A percentile compares a stretch with the other conserved stretches of the same genome.
Conservation (phyloP, 2,113 vertebrate genomes). For the Progne subis region DNA sequence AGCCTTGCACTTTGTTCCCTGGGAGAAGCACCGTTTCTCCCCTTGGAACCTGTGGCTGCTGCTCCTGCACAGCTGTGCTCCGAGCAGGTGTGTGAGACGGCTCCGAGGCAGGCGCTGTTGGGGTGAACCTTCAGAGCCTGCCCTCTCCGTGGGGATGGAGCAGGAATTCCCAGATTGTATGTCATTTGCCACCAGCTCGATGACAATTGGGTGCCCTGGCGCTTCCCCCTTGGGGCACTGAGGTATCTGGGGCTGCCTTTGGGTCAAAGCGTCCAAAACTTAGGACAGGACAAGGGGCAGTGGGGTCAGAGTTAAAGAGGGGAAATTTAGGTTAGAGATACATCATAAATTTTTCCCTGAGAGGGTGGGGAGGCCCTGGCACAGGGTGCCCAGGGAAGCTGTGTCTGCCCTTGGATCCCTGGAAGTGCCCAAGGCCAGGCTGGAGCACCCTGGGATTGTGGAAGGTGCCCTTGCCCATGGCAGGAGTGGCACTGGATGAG, state of each 20-base stretch:
- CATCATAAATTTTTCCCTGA: not conserved
- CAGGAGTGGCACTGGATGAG: accelerated
- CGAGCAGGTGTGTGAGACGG: slow-evolving; percentile 39
- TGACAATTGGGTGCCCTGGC: not conserved
- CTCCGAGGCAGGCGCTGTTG: not conserved
- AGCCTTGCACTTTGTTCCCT: not conserved
- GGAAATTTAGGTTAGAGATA: not conserved
- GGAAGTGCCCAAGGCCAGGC: accelerated
- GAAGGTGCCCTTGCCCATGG: not conserved
- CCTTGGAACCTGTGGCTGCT: slow-evolving; percentile 61
- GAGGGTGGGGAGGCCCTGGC: accelerated
- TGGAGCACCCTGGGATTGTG: accelerated
- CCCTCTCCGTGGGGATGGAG: not conserved
- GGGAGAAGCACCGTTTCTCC: not conserved
- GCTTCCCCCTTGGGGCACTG: not conserved
- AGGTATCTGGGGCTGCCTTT: not conserved
- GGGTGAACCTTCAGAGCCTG: not conserved
- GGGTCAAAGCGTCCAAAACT: not conserved
- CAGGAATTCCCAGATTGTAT: not conserved
- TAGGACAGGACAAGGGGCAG: not conserved
- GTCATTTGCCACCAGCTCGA: not conserved
- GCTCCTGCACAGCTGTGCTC: slow-evolving; percentile 35
- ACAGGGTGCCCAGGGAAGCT: not conserved
- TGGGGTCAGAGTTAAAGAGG: not conserved
- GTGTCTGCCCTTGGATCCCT: not conserved